Evolutionary conservation across 2,113 vertebrate species (phyloP).

Genomic region (Paratilapia polleni): DNA sequence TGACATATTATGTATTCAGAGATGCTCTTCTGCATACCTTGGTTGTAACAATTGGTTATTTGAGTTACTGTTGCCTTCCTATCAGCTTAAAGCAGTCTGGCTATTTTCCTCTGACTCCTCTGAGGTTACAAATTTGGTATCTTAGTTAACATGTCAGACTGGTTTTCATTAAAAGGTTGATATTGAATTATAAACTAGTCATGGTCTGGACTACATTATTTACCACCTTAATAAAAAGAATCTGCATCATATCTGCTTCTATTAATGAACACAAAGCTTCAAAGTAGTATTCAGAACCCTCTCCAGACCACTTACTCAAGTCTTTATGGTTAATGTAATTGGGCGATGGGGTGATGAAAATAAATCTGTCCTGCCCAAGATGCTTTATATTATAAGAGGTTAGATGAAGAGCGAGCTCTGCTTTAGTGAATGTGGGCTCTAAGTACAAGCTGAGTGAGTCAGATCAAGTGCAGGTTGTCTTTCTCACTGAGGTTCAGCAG

Average conservation of each 20-base stretch:
- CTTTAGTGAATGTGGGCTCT: background rate
- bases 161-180: background rate
- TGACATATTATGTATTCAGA: background rate
- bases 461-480: constrained; percentile 36
- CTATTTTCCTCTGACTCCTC: background rate
- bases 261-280: background rate
- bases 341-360: background rate
- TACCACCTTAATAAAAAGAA: background rate
- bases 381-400: constrained; percentile 1
- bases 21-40: background rate
- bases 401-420: background rate
- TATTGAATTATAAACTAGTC: constrained; percentile 22
- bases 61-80: background rate
- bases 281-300: background rate
- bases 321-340: background rate
- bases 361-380: background rate
- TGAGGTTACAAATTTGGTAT: background rate
- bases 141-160: background rate
- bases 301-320: background rate
- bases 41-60: background rate
- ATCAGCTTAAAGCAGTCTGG: background rate
- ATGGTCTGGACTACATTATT: background rate
- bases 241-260: background rate
- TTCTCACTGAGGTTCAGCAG: constrained; percentile 2
- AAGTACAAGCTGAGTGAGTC: constrained; percentile 16